Evolutionary conservation across 2,888 invertebrate species (phyloP), one percentile per base, ranked within the genome.

Genomic region (Gasteruption jaculator): DNA sequence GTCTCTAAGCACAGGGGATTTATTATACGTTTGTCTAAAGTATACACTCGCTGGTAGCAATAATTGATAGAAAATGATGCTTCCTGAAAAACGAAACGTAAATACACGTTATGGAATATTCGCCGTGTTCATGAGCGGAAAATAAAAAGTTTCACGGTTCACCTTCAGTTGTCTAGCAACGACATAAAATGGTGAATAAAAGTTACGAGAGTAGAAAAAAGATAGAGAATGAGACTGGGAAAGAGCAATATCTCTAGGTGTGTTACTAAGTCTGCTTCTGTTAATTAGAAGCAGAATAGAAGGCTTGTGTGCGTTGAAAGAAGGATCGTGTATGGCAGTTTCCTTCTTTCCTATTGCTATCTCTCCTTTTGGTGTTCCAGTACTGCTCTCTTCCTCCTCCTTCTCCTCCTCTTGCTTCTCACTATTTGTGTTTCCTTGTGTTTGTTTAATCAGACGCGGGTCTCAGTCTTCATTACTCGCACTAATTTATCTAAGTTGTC

Each of bases 371-470:
- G 30, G n/a, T 22, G 11, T 8, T 11, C 19, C 18, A 24, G 5
- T 8, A 5, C 33, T 14, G 10, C 29, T 24, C 30, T 16, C 22
- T 21, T 21, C 25, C 30, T 31, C 34, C 20, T 8, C 37, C 20
- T 22, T 31, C 35, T 33, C 18, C 41, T 39, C 24, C n/a, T n/a
- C n/a, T n/a, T n/a, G 18, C 27, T 15, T 42, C 50, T 45, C 53
- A 48, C 52, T 54, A 56, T 61, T 57, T 49, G 54, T 58, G 57
- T 56, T 60, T 57, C 58, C 49, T 52, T 65, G 65, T 65, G 63
- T 65, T 64, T 65, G 64, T 65, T 65, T 65, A 65, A 65, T 65
- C 65, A 65, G 64, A 62, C 63, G 53, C 57, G 54, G 57, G 61
- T 53, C 65, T 65, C 63, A 60, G 65, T 65, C 64, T 65, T 65